Percentiles rank a stretch among this genome's conserved stretches.
Conservation (phyloP, 2,888 invertebrate species). For the Tetranychus piercei region DNA sequence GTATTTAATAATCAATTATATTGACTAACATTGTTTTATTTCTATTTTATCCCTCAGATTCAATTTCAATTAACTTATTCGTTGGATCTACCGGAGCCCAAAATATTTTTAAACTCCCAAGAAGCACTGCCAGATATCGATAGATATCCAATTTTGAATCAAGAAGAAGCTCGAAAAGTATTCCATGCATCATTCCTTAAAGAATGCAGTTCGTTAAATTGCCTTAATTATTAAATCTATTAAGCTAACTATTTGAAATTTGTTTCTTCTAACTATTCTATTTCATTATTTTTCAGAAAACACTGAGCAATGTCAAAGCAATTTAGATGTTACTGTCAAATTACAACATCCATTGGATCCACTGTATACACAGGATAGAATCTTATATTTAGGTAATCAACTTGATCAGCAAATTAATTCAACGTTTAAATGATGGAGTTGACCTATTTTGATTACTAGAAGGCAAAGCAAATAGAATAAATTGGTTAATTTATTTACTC, state of each 20-base stretch:
- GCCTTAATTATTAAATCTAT: too few relatives aligned
- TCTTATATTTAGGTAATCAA: constrained; percentile 13
- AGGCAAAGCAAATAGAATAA: not conserved
- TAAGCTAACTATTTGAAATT: not conserved
- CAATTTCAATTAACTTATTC: constrained; percentile 66
- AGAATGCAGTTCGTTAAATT: constrained; percentile 24
- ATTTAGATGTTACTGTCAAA: constrained; percentile 47
- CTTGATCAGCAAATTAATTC: constrained; percentile 2
- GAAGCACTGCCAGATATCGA: too few relatives aligned
- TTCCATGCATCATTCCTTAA: constrained; percentile 27
- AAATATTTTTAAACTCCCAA: too few relatives aligned
- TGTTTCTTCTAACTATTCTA: too few relatives aligned
- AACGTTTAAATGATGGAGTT: not conserved
- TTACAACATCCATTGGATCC: constrained; percentile 36
- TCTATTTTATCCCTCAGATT: constrained; percentile 34
- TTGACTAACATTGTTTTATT: not conserved
- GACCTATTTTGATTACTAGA: not conserved
- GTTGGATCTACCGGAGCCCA: constrained; percentile 37
- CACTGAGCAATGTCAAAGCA: constrained; percentile 64
- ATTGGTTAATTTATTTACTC: not conserved
- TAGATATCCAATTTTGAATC: constrained; percentile 68
- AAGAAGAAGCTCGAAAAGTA: constrained; percentile 38
- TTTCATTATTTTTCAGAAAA: constrained; percentile 2
- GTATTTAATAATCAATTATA: too few relatives aligned
- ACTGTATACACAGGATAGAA: constrained; percentile 10